Evolutionary conservation across 2,797 vertebrate genomes (phyloP).

Genomic region (Fratercula arctica): DNA sequence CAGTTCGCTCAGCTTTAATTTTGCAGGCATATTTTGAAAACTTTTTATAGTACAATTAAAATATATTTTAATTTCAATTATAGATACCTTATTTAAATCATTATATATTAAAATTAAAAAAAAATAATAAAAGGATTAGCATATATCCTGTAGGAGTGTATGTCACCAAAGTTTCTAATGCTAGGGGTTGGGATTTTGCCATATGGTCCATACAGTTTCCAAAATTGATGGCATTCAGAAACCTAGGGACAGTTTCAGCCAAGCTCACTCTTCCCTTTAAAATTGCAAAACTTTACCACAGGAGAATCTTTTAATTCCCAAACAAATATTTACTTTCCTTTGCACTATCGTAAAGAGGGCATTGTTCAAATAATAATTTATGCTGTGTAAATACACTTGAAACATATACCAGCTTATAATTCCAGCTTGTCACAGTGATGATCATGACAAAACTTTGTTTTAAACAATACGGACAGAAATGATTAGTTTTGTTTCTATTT

Average conservation of each 20-base stretch:
- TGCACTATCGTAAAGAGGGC: background rate
- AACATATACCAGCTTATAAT: conserved; percentile 56
- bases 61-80: conserved; percentile 3
- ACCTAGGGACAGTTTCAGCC: background rate
- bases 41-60: background rate
- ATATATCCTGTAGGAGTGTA: background rate
- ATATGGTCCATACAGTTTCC: background rate
- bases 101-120: background rate
- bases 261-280: background rate
- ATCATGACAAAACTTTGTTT: background rate
- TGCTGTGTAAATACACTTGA: background rate
- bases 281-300: background rate
- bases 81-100: background rate
- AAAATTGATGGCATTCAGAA: background rate
- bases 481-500: background rate
- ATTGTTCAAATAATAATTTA: background rate
- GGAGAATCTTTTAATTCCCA: background rate
- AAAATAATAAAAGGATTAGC: background rate
- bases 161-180: conserved; percentile 1
- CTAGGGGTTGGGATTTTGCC: background rate
- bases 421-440: conserved; percentile 45
- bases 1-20: conserved; percentile 54
- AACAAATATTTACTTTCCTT: background rate
- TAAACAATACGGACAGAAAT: background rate
- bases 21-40: conserved; percentile 39